These are phyloP conservation scores for Eidolon dupreanum DNA, from an alignment of 2,797 vertebrate genomes.

Conservation along the genomic window DNA sequence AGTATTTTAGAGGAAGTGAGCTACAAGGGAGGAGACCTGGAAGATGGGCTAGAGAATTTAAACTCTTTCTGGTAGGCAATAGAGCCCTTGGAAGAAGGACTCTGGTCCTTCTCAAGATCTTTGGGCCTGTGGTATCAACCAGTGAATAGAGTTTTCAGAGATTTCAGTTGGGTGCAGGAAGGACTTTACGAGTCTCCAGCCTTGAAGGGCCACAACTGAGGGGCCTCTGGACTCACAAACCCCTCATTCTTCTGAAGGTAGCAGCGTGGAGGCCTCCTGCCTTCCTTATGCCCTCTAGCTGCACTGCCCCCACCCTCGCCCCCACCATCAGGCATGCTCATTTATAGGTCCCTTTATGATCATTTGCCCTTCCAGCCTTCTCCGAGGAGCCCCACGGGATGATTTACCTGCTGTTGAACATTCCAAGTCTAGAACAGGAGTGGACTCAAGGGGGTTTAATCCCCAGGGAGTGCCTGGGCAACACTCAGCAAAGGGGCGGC, in stretches of 20 bases:
- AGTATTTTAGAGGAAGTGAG: neutral
- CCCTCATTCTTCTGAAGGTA: neutral
- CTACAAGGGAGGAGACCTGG: neutral
- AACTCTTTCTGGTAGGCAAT: neutral
- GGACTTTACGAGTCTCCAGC: neutral
- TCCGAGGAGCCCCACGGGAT: neutral
- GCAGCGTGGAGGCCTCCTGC: neutral
- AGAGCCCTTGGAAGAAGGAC: neutral
- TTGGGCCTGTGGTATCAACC: neutral
- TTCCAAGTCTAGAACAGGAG: constrained; percentile 5
- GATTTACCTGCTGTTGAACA: neutral
- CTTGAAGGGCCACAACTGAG: neutral
- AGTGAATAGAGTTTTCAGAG: neutral
- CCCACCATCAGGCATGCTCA: neutral
- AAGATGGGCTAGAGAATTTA: neutral
- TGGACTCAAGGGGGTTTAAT: neutral
- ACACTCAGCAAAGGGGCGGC: neutral
- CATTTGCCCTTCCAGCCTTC: neutral
- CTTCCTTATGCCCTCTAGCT: neutral
- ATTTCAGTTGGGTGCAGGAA: neutral
- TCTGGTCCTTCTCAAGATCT: neutral
- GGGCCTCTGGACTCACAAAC: neutral
- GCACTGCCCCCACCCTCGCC: no score
- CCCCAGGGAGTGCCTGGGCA: neutral
- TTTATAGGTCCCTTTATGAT: neutral